Evolutionary conservation across 1,140 invertebrate species (phyloP).

Genomic region (Melitaea cinxia): DNA sequence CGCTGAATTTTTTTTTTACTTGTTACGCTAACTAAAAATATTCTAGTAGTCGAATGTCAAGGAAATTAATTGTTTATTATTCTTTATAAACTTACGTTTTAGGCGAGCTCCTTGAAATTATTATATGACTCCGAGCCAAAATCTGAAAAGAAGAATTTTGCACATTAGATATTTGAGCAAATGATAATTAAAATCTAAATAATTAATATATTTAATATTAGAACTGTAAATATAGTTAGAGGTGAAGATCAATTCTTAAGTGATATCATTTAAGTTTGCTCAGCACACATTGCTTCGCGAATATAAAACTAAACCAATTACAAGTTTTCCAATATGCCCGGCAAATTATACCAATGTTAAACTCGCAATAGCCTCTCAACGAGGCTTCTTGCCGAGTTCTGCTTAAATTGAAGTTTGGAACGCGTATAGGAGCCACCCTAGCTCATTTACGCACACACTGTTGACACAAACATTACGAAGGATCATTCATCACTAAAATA

Average conservation of each 20-base stretch:
- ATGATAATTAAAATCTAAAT: not conserved
- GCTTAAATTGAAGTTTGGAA: slow-evolving; percentile 56
- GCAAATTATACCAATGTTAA: slow-evolving; percentile 75
- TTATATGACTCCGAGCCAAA: slow-evolving; percentile 76
- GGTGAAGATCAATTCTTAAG: slow-evolving; percentile 49
- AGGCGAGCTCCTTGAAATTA: slow-evolving; percentile 68
- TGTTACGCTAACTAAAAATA: not conserved
- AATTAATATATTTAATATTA: not conserved
- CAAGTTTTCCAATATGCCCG: slow-evolving; percentile 78
- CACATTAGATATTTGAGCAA: not conserved
- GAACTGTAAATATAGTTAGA: slow-evolving; percentile 6
- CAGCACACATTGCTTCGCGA: slow-evolving; percentile 61
- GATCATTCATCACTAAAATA: slow-evolving; percentile 3
- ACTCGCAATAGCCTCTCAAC: slow-evolving; percentile 61
- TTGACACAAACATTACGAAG: slow-evolving; percentile 15
- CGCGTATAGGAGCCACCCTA: slow-evolving; percentile 36
- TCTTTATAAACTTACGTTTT: slow-evolving; percentile 74
- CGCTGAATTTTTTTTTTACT: not conserved
- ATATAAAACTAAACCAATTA: slow-evolving; percentile 80
- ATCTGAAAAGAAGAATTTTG: slow-evolving; percentile 63
- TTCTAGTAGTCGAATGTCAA: too few species aligned
- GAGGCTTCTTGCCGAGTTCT: slow-evolving; percentile 55
- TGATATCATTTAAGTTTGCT: slow-evolving; percentile 66
- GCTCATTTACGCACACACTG: slow-evolving; percentile 37
- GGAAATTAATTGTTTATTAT: too few species aligned